Evolutionary conservation across 2,797 vertebrate genomes (phyloP), one percentile per base, ranked within the genome.

Genomic region (Sternotherus odoratus): DNA sequence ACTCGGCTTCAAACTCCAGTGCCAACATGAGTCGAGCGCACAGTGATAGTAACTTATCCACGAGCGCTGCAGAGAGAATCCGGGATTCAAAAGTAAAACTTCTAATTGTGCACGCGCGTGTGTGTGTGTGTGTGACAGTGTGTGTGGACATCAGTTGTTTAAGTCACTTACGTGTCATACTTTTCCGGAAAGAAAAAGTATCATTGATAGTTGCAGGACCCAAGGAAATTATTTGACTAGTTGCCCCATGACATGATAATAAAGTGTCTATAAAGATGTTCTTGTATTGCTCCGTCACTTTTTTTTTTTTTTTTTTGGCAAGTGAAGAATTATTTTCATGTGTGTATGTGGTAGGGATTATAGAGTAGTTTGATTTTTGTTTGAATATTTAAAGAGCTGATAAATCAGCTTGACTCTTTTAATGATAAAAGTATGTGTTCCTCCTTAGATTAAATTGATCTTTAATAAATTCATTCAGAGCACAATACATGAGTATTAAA

Each of bases 1-100:
- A 99, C 91, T 99, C 99, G 0, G 98, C 98, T 36, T 98, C 98
- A 46, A 98, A 99, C 98, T 99, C 99, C 2, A 98, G 98, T 36
- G 98, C 99, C 95, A 99, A 99, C 98, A 99, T 99, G 97, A 99
- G 99, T 97, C 98, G 99, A 93, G 99, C 99, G 0, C 99, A 99
- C 98, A 99, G 99, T 1, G 99, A 99, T 48, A 99, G 99, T n/a
- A 99, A 99, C 98, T 97, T 99, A 83, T 99, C 98, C 51, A 97
- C 99, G 46, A 99, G 98, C 39, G 99, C 99, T 56, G 99, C 99
- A 3, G 99, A 99, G 93, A 98, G 99, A 87, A 99, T 99, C 97
- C 98, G 99, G 92, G 99, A 99, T 98, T 99, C 99, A 69, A 99
- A 99, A 98, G 99, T 99, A 98, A 97, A 79, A 89, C 72, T 95